Evolutionary conservation across 2,888 invertebrate genomes (phyloP).

Genomic region (Ommatoiulus sabulosus): DNA sequence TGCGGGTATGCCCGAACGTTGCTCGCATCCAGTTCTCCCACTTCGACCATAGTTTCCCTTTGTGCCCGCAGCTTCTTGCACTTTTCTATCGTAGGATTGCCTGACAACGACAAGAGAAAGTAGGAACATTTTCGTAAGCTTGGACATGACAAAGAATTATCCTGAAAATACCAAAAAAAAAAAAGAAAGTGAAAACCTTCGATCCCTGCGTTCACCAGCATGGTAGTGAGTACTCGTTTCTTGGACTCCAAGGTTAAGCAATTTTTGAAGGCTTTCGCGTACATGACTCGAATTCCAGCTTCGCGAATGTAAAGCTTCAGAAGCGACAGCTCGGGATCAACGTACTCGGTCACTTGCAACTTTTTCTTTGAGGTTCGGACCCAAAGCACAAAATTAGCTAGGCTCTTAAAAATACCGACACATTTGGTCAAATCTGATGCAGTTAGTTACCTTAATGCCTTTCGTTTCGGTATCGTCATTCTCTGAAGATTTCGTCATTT

Average conservation of each 20-base stretch:
- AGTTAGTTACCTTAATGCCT: not conserved
- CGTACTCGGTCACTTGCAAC: not conserved
- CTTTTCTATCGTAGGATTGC: slow-evolving; percentile 61
- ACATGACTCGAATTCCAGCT: not conserved
- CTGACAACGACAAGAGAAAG: slow-evolving; percentile 54
- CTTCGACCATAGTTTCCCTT: slow-evolving; percentile 61
- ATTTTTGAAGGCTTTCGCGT: not conserved
- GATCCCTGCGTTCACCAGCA: not conserved
- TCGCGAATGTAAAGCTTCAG: not conserved
- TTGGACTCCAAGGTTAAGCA: not conserved
- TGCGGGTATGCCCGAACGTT: slow-evolving; percentile 60
- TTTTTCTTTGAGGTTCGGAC: not conserved
- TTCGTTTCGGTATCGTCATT: too few species aligned
- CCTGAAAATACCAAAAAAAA: too few species aligned
- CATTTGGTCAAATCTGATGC: not conserved
- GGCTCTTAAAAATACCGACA: not conserved
- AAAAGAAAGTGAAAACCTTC: not conserved
- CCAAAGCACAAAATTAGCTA: not conserved
- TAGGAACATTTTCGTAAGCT: not conserved
- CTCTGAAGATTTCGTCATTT: not conserved
- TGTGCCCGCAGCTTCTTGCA: slow-evolving; percentile 61
- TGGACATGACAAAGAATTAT: not conserved
- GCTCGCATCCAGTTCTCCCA: slow-evolving; percentile 60
- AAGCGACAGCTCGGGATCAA: not conserved
- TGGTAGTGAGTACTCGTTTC: not conserved